A percentile compares a stretch with the other conserved stretches of the same genome.
These are phyloP conservation scores for Phytoseiulus persimilis DNA, from an alignment of 2,888 invertebrate genomes.

Conservation along the genomic window DNA sequence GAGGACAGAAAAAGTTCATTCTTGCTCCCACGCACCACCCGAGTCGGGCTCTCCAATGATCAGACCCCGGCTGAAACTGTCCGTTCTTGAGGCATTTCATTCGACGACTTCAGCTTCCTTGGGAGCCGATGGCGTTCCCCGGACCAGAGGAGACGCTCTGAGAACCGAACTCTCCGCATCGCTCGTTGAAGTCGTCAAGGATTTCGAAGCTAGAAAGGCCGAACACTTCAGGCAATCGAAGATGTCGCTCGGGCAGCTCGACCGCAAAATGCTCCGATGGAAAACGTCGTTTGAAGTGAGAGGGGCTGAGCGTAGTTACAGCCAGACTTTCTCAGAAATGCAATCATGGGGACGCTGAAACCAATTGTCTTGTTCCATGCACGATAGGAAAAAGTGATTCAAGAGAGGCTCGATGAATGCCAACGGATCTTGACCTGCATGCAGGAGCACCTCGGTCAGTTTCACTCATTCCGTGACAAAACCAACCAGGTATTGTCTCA, in stretches of 20 bases:
- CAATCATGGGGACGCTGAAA: too few relatives aligned
- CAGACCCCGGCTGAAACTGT: neutral
- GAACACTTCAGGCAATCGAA: neutral
- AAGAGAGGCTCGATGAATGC: neutral
- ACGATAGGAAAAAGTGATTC: neutral
- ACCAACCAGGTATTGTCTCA: neutral
- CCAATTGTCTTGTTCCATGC: too few relatives aligned
- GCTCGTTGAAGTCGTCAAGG: neutral
- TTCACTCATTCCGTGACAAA: neutral
- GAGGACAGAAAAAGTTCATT: neutral
- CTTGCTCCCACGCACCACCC: neutral
- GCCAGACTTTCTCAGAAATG: too few relatives aligned
- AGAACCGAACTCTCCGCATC: neutral
- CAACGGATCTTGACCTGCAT: neutral
- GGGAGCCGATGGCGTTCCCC: neutral
- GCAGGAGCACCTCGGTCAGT: neutral
- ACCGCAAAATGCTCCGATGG: neutral
- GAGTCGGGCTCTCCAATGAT: too few relatives aligned
- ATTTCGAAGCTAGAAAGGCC: neutral
- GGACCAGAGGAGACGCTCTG: neutral
- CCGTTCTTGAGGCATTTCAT: neutral
- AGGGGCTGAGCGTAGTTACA: neutral
- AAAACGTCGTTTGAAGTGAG: neutral
- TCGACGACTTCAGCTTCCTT: neutral
- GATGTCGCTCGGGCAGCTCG: neutral